phyloP scores from a whole-genome alignment of 1,140 invertebrate species.

The Drosophila pachea region DNA sequence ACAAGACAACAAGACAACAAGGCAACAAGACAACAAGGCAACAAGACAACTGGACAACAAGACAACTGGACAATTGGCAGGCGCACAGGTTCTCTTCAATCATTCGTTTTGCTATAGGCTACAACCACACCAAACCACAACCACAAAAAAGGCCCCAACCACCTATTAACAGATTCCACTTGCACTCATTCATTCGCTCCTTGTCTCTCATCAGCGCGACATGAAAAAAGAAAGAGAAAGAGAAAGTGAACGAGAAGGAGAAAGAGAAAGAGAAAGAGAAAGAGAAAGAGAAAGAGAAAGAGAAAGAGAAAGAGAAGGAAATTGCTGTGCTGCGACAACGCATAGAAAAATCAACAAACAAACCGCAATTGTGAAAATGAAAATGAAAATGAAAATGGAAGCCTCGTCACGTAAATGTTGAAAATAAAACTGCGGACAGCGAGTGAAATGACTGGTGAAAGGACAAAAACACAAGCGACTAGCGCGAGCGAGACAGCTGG shows the following conservation, averaged over 20 bases:
- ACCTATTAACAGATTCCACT: conserved; percentile 1
- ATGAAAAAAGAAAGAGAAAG: not conserved
- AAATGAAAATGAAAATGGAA: conserved; percentile 29
- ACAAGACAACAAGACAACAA: too few relatives aligned
- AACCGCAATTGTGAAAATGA: conserved; percentile 54
- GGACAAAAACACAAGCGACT: not conserved
- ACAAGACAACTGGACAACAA: too few relatives aligned
- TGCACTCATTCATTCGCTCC: not conserved
- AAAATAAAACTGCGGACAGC: conserved; percentile 22
- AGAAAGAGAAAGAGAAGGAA: not conserved
- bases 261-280: not conserved
- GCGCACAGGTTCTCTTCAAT: conserved; percentile 51
- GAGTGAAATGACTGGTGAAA: not conserved
- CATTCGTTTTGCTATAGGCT: conserved; percentile 27
- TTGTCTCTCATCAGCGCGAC: not conserved
- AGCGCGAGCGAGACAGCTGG: not conserved
- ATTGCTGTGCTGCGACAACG: conserved; percentile 47
- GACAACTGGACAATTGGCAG: conserved; percentile 15
- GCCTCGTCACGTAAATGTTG: conserved; percentile 19
- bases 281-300: not conserved
- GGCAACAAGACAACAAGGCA: too few relatives aligned
- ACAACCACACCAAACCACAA: not conserved
- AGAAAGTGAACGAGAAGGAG: not conserved
- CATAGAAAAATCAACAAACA: conserved; percentile 53
- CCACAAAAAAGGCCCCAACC: not conserved